These are phyloP conservation scores for Myiotriccus ornatus DNA, from an alignment of 2,797 vertebrate species.

Conservation along the genomic window DNA sequence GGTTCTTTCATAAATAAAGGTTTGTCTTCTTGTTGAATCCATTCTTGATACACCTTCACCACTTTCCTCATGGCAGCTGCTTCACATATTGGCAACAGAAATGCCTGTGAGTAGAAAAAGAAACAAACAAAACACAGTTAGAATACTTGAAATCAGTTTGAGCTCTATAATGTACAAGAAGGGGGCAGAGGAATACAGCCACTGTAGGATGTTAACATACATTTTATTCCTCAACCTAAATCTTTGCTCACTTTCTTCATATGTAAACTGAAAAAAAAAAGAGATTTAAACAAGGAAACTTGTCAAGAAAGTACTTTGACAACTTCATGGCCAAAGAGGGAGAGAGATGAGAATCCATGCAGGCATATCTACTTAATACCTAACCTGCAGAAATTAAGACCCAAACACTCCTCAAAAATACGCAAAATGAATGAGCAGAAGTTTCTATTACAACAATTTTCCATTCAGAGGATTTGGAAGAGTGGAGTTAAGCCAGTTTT, in stretches of 20 bases:
- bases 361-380: neutral
- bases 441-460: neutral
- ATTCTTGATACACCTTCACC: constrained; percentile 97
- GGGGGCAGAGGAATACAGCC: neutral
- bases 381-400: neutral
- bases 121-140: neutral
- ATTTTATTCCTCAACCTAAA: neutral
- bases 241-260: neutral
- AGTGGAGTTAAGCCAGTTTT: neutral
- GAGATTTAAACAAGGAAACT: neutral
- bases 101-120: constrained; percentile 79
- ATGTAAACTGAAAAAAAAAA: neutral
- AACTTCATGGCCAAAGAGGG: neutral
- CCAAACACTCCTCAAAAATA: neutral
- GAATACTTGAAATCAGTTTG: neutral
- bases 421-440: neutral
- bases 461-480: neutral
- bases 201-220: neutral
- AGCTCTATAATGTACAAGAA: neutral
- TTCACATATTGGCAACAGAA: constrained; percentile 96
- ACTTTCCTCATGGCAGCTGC: constrained; percentile 97
- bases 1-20: constrained; percentile 96
- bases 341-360: neutral
- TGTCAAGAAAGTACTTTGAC: neutral
- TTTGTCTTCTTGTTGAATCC: constrained; percentile 96